Evolutionary conservation across 1,140 invertebrate genomes (phyloP), one percentile per base, ranked within the genome.

Genomic region (Ceratina japonica): DNA sequence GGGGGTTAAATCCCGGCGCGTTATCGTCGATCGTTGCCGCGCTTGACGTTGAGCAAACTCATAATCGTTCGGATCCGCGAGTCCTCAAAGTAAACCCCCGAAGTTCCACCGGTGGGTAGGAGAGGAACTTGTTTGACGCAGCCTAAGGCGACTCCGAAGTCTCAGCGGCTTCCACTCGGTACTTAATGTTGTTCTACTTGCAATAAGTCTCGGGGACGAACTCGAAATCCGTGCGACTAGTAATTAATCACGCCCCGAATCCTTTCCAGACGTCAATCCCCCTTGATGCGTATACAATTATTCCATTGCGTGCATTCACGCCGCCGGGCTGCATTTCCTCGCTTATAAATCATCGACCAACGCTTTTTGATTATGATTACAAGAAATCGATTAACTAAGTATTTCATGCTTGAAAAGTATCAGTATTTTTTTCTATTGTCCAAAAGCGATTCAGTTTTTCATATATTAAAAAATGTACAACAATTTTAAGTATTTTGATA

Each of bases 41-140:
- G 62, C n/a, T 62, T 59, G 70, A 52, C 44, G 44, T 62, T 62
- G 66, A 75, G 83, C 68, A 83, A 86, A 81, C 84, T 85, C 84
- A 86, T 86, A 86, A 86, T 86, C 83, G 83, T 85, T 56, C 63
- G 75, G 70, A 66, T 80, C 80, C 73, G 51, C 68, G 61, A 22
- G 56, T n/a, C 52, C 68, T 84, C 69, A 84, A 84, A 85, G 73
- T 69, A 70, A 70, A 54, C 51, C 15, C 13, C 58, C 52, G 77
- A 86, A 64, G 80, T 77, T 31, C 44, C 68, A 18, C 54, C 37
- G 68, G 58, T 7, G 69, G 52, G 77, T 72, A 52, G n/a, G n/a
- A n/a, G 62, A 74, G 73, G 56, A 82, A 82, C 73, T 85, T 56
- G 80, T 82, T 51, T 75, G 73, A 68, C 84, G 62, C 73, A 51